Percentiles rank a stretch among this genome's conserved stretches.
Evolutionary conservation across 2,113 vertebrate species (phyloP).

Genomic region (Phoxinus phoxinus): DNA sequence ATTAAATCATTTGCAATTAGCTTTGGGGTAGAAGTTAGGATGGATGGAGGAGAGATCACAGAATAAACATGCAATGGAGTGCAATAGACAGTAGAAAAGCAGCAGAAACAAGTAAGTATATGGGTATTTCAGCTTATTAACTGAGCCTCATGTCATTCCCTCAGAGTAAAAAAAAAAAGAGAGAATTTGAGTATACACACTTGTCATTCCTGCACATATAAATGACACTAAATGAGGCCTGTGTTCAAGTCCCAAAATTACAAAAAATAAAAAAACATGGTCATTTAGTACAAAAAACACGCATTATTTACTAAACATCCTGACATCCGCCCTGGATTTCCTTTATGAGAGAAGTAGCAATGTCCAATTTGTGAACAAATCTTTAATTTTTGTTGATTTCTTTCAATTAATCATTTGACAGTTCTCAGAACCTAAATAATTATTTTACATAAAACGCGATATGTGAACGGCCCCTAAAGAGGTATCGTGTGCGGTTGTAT

Average conservation of each 20-base stretch:
- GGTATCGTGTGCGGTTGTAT: no score
- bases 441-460: no score
- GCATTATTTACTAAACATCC: neutral
- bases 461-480: no score
- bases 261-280: no score
- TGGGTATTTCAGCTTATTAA: neutral
- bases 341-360: neutral
- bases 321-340: neutral
- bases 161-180: neutral
- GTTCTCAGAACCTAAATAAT: neutral
- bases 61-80: neutral
- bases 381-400: no score
- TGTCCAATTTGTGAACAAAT: neutral
- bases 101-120: neutral
- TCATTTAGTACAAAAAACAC: neutral
- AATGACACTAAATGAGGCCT: neutral
- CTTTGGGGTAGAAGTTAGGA: neutral
- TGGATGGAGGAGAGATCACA: neutral
- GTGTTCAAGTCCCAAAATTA: no score
- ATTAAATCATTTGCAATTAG: conserved; percentile 6
- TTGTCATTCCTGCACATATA: neutral
- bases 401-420: neutral
- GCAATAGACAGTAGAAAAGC: neutral
- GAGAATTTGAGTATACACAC: neutral
- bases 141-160: neutral